Evolutionary conservation across 2,797 vertebrate genomes (phyloP).

Genomic region (Coregonus sp.): DNA sequence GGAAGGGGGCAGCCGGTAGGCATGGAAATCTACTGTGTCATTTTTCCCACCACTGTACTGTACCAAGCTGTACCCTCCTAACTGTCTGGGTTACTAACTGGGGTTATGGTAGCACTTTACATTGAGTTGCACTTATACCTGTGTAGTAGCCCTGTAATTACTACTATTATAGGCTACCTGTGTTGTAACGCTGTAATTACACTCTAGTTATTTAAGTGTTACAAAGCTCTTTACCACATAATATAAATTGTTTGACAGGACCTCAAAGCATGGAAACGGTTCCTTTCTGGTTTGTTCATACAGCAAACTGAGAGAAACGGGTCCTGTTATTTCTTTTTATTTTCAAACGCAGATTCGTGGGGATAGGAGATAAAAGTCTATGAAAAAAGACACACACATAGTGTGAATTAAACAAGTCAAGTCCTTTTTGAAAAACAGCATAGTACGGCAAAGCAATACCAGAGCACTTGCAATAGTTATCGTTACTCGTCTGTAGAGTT

Average conservation of each 20-base stretch:
- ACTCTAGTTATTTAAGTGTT: conserved; percentile 12
- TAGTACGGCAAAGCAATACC: conserved; percentile 86
- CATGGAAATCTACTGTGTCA: too few relatives aligned
- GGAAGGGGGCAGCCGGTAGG: neutral
- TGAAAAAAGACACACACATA: conserved; percentile 89
- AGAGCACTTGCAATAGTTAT: conserved; percentile 84
- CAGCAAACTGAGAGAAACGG: conserved; percentile 75
- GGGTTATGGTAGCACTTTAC: too few relatives aligned
- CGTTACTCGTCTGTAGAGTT: conserved; percentile 82
- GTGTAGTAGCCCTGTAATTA: neutral
- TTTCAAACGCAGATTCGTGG: conserved; percentile 72
- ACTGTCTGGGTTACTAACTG: too few relatives aligned
- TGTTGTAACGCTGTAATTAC: neutral
- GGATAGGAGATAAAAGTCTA: conserved; percentile 83
- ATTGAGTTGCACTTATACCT: too few relatives aligned
- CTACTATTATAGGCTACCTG: neutral
- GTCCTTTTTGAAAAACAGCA: conserved; percentile 86
- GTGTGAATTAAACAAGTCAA: conserved; percentile 82
- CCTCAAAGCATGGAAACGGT: conserved; percentile 34
- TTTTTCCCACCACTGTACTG: too few relatives aligned
- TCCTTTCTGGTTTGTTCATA: conserved; percentile 83
- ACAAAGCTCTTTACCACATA: conserved; percentile 15
- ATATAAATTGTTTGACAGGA: conserved; percentile 11
- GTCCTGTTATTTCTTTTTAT: conserved; percentile 40
- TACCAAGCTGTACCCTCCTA: too few relatives aligned